Evolutionary conservation across 2,797 vertebrate species (phyloP).

Genomic region (Gobionotothen gibberifrons): DNA sequence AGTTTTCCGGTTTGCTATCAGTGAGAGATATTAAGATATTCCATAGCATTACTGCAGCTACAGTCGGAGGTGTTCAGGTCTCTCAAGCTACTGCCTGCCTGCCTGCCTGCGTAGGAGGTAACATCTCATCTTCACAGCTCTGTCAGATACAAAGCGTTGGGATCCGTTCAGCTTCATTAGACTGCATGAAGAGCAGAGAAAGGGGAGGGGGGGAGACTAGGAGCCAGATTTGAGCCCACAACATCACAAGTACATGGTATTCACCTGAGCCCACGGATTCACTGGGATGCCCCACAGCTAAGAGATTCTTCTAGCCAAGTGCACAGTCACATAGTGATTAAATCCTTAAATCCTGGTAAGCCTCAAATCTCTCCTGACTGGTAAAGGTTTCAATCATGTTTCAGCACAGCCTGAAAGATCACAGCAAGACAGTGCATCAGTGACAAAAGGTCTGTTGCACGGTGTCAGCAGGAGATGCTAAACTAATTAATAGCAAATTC

Average conservation of each 20-base stretch:
- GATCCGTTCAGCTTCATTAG: constrained; percentile 55
- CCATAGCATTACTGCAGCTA: constrained; percentile 42
- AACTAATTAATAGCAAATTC: constrained; percentile 20
- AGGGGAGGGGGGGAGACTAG: constrained; percentile 1
- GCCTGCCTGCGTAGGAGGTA: constrained; percentile 74
- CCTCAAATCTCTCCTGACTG: constrained; percentile 25
- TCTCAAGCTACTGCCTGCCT: constrained; percentile 64
- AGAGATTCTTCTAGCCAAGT: constrained; percentile 11
- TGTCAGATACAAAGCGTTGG: constrained; percentile 55
- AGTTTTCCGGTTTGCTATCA: constrained; percentile 37
- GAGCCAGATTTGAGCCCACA: constrained; percentile 53
- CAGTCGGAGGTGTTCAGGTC: constrained; percentile 64
- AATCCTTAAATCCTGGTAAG: constrained; percentile 25
- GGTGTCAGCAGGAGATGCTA: constrained; percentile 35
- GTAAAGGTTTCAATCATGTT: constrained; percentile 21
- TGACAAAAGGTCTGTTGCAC: constrained; percentile 35
- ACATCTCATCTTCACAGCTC: constrained; percentile 71
- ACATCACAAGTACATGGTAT: constrained; percentile 55
- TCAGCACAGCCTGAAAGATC: constrained; percentile 30
- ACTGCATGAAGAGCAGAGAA: constrained; percentile 36
- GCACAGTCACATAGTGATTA: constrained; percentile 29
- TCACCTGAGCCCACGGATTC: constrained; percentile 58
- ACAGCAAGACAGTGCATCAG: constrained; percentile 35
- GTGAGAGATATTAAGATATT: constrained; percentile 50
- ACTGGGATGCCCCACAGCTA: constrained; percentile 52